Evolutionary conservation across 2,113 vertebrate genomes (phyloP).

Genomic region (Elaphurus davidianus): DNA sequence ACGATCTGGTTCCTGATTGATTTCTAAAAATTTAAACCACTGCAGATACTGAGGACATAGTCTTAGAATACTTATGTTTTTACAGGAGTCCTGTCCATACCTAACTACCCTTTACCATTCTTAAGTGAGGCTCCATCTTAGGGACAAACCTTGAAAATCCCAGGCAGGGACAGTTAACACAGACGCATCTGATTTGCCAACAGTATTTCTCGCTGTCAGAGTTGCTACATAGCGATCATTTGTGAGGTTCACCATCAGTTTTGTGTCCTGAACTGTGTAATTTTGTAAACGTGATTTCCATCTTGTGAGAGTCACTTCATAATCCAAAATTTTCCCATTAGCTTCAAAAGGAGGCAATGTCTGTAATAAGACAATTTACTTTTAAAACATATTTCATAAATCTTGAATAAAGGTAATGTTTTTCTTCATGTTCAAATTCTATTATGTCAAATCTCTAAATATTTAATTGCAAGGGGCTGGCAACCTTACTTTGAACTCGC

Average conservation of each 20-base stretch:
- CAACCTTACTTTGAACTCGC: neutral
- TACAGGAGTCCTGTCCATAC: neutral
- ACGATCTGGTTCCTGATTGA: neutral
- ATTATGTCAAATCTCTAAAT: conserved; percentile 9
- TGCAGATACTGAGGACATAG: neutral
- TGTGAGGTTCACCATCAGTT: conserved; percentile 72
- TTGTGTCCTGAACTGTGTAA: conserved; percentile 70
- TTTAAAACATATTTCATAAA: neutral
- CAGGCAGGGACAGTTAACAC: conserved; percentile 79
- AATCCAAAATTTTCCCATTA: conserved; percentile 86
- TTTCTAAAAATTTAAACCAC: neutral
- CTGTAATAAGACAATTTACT: conserved; percentile 70
- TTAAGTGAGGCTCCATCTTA: neutral
- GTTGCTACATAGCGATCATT: conserved; percentile 65
- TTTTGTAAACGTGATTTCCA: conserved; percentile 36
- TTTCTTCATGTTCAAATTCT: neutral
- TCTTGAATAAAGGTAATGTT: neutral
- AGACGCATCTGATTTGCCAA: conserved; percentile 82
- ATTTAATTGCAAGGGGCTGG: neutral
- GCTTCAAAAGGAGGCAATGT: conserved; percentile 79
- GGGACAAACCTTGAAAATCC: conserved; percentile 77
- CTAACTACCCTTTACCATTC: neutral
- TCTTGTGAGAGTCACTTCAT: conserved; percentile 80
- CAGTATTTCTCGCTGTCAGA: conserved; percentile 84
- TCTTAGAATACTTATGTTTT: neutral